Conservation (phyloP, 2,113 vertebrate genomes). For the Podarcis muralis region DNA sequence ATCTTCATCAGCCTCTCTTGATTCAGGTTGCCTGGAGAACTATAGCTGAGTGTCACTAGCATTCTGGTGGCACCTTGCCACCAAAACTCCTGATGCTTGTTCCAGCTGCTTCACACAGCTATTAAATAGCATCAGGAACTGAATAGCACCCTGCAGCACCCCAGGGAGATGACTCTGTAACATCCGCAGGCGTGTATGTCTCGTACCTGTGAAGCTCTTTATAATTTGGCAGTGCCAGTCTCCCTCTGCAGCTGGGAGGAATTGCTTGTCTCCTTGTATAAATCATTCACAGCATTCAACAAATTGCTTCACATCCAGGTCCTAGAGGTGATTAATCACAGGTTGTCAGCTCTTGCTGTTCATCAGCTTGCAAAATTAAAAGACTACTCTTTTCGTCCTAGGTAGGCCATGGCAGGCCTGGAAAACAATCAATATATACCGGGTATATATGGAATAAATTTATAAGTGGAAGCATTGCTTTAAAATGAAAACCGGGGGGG, state of each 20-base stretch:
- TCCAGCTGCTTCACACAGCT: no score
- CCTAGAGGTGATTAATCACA: constrained; percentile 62
- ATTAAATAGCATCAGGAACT: no score
- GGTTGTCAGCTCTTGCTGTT: constrained; percentile 41
- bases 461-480: constrained; percentile 55
- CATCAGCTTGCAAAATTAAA: constrained; percentile 53
- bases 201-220: not conserved
- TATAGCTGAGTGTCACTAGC: no score
- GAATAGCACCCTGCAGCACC: no score
- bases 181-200: no score
- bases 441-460: not conserved
- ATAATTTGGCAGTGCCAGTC: not conserved
- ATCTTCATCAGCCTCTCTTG: no score
- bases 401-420: constrained; percentile 54
- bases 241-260: constrained; percentile 35
- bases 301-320: constrained; percentile 54
- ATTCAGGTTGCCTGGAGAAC: no score
- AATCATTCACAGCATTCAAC: constrained; percentile 33
- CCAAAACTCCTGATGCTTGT: no score
- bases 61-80: no score
- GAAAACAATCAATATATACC: constrained; percentile 49
- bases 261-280: constrained; percentile 55
- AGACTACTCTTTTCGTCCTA: constrained; percentile 49
- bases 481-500: not conserved
- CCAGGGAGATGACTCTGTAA: no score